Evolutionary conservation across 1,140 invertebrate genomes (phyloP).

Genomic region (Pseudomyrmex dendroicus): DNA sequence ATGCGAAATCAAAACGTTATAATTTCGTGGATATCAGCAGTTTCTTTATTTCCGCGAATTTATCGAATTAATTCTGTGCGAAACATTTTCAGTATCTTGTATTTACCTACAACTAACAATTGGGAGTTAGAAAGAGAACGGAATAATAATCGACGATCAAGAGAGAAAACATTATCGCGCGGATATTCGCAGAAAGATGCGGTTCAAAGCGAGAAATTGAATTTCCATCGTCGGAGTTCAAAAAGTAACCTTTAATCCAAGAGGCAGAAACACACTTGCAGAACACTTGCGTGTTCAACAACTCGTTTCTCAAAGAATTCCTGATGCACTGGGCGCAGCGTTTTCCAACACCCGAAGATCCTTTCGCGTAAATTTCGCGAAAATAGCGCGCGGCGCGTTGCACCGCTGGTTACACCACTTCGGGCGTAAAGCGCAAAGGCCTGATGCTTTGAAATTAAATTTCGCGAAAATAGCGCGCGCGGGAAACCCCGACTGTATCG

Average conservation of each 20-base stretch:
- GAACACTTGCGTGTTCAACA: no score
- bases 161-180: not conserved
- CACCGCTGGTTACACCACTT: constrained; percentile 50
- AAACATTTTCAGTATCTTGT: not conserved
- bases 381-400: constrained; percentile 29
- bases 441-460: constrained; percentile 65
- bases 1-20: not conserved
- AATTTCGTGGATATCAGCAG: not conserved
- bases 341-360: not conserved
- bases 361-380: constrained; percentile 19
- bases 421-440: constrained; percentile 60
- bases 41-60: constrained; percentile 1
- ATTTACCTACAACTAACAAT: constrained; percentile 30
- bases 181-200: constrained; percentile 22
- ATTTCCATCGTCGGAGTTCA: not conserved
- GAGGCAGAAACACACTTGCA: no score
- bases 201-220: not conserved
- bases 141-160: constrained; percentile 16
- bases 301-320: not conserved
- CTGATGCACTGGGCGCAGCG: not conserved
- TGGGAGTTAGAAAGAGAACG: constrained; percentile 12
- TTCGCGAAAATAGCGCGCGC: constrained; percentile 65
- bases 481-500: constrained; percentile 14
- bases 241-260: no score
- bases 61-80: not conserved